Evolutionary conservation across 2,888 invertebrate species (phyloP).

Genomic region (Conomelus anceps): DNA sequence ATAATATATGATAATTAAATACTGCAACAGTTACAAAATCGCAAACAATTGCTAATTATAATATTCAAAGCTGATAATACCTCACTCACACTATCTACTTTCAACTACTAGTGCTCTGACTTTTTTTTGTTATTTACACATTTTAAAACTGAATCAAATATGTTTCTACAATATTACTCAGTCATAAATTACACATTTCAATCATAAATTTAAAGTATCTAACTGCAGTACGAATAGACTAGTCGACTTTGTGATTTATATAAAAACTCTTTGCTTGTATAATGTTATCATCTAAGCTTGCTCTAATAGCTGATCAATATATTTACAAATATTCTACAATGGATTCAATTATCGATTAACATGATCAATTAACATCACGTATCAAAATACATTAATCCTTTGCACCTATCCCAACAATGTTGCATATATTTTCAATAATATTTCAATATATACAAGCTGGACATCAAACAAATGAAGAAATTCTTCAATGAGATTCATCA

Average conservation of each 20-base stretch:
- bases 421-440: background rate
- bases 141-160: background rate
- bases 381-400: background rate
- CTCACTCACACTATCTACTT: background rate
- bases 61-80: background rate
- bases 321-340: background rate
- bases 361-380: background rate
- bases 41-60: background rate
- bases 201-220: background rate
- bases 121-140: background rate
- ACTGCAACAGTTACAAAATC: background rate
- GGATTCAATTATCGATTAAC: background rate
- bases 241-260: background rate
- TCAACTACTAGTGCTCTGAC: background rate
- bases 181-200: background rate
- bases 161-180: background rate
- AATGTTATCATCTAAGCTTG: background rate
- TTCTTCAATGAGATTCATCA: background rate
- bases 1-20: background rate
- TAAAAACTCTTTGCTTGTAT: background rate
- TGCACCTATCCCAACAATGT: background rate
- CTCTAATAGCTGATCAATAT: background rate
- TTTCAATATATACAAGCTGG: background rate
- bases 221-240: background rate
- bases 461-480: background rate